A percentile compares a stretch with the other conserved stretches of the same genome.
Evolutionary conservation across 30 jellyfish, hydroid and myxozoan species (phyloP).

Genomic region (Hydractinia symbiolongicarpus): DNA sequence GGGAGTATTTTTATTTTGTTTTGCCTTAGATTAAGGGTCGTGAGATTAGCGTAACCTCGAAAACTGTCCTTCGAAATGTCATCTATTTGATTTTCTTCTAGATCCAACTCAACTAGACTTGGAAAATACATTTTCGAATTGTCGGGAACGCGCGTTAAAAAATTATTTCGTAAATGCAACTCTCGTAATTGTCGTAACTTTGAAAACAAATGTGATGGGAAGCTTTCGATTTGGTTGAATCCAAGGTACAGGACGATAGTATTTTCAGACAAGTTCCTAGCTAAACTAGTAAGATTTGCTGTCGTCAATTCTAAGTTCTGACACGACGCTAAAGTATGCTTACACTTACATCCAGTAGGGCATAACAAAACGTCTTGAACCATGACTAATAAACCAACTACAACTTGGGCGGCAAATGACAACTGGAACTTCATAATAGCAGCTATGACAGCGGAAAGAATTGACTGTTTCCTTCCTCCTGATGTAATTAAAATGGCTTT

Average conservation of each 20-base stretch:
- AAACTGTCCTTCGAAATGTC: background rate
- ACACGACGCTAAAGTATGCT: background rate
- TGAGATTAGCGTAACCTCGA: background rate
- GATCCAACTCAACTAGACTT: background rate
- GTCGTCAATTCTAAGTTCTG: background rate
- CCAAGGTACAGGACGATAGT: background rate
- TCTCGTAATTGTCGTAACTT: background rate
- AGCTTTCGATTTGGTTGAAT: background rate
- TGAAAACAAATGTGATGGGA: background rate
- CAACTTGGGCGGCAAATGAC: no score
- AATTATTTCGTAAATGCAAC: background rate
- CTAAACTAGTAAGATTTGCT: background rate
- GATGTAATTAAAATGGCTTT: no score
- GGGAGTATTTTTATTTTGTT: background rate
- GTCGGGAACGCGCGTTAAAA: slow-evolving; percentile 2
- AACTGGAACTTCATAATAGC: no score
- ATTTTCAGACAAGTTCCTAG: background rate
- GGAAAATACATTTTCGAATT: slow-evolving; percentile 1
- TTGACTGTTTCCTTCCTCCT: no score
- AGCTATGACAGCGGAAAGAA: no score
- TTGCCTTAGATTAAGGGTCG: background rate
- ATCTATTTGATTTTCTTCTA: background rate
- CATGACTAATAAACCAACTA: no score
- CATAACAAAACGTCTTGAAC: background rate
- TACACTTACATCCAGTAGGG: slow-evolving; percentile 2